Conservation (phyloP, 92 coral and sea anemone genomes). For the Parazoanthus darwini region DNA sequence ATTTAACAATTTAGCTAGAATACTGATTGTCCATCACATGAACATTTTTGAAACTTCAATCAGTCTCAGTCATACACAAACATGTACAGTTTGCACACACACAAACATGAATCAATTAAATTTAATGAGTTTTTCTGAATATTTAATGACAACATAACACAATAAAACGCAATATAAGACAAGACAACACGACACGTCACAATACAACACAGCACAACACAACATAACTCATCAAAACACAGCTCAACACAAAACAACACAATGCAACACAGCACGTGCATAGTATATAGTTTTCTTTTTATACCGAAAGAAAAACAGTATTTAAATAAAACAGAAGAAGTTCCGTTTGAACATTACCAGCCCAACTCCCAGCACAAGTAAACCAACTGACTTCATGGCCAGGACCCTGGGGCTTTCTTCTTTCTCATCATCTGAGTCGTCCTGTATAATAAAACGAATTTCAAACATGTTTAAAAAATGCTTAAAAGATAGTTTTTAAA, state of each 20-base stretch:
- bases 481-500: too few species aligned
- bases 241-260: too few species aligned
- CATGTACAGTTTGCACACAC: background rate
- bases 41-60: background rate
- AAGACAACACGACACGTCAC: too few species aligned
- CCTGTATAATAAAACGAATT: slow-evolving; percentile 4
- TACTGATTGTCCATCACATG: background rate
- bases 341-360: slow-evolving; percentile 58
- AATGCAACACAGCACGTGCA: too few species aligned
- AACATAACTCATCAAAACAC: too few species aligned
- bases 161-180: too few species aligned
- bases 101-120: background rate
- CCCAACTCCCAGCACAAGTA: slow-evolving; percentile 85
- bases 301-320: background rate
- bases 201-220: too few species aligned
- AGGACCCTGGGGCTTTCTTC: slow-evolving; percentile 80
- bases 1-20: background rate
- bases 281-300: too few species aligned
- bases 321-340: background rate
- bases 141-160: too few species aligned
- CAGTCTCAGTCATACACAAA: background rate
- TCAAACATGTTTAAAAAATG: background rate
- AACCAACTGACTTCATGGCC: slow-evolving; percentile 75
- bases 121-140: background rate
- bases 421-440: slow-evolving; percentile 72